These are phyloP conservation scores for Thunnus albacares DNA, from an alignment of 2,797 vertebrate species.

Conservation along the genomic window DNA sequence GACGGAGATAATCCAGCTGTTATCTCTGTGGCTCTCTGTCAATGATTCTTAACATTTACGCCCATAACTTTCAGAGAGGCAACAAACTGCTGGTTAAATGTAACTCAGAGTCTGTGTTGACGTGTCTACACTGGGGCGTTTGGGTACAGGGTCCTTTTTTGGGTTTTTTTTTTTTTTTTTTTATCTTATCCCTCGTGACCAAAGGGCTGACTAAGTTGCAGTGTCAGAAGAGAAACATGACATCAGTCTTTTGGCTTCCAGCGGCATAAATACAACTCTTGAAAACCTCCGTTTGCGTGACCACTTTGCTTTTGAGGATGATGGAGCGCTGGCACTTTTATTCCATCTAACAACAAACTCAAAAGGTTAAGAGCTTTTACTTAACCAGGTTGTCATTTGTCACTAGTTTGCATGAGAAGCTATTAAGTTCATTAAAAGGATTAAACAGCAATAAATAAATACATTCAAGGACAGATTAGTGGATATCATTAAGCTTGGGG, in stretches of 20 bases:
- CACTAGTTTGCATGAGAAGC: background rate
- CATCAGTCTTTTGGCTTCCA: constrained; percentile 11
- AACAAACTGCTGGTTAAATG: background rate
- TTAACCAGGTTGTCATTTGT: background rate
- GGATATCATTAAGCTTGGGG: background rate
- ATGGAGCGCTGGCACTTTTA: background rate
- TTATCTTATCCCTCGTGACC: constrained; percentile 8
- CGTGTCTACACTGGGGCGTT: background rate
- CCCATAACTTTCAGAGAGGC: constrained; percentile 9
- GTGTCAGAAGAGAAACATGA: constrained; percentile 15
- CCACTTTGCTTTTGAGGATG: background rate
- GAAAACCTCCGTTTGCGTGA: constrained; percentile 22
- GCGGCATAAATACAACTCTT: constrained; percentile 13
- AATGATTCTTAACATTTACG: constrained; percentile 28
- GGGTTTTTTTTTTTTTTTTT: background rate
- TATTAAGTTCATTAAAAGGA: background rate
- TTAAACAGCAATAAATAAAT: background rate
- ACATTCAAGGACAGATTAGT: background rate
- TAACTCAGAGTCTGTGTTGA: background rate
- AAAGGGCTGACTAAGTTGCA: constrained; percentile 1
- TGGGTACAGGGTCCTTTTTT: background rate
- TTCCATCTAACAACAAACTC: constrained; percentile 4
- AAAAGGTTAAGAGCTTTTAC: constrained; percentile 5
- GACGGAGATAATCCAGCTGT: constrained; percentile 3
- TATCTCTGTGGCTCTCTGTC: constrained; percentile 24